phyloP scores from a whole-genome alignment of 2,797 vertebrate genomes.

The Sebastes miniatus region DNA sequence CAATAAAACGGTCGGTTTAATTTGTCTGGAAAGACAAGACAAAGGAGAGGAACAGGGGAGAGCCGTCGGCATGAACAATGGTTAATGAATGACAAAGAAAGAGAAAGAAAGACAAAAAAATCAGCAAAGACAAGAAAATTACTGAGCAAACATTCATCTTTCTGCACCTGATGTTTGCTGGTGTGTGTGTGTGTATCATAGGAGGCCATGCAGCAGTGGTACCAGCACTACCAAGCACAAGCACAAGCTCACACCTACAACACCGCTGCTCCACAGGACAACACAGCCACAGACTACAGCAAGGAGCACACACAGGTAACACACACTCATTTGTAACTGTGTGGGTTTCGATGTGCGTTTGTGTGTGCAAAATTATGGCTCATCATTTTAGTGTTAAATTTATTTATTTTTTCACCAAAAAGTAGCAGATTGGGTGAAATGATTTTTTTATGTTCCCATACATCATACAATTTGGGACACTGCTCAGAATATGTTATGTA shows the following conservation, averaged over 20 bases:
- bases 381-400: not conserved
- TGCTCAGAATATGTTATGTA: not conserved
- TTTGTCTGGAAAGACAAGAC: slow-evolving; percentile 59
- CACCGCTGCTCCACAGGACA: slow-evolving; percentile 72
- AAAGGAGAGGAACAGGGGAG: slow-evolving; percentile 25
- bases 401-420: not conserved
- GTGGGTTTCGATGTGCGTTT: not conserved
- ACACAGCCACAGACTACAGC: slow-evolving; percentile 73
- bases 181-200: slow-evolving; percentile 30
- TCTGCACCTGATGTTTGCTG: slow-evolving; percentile 17
- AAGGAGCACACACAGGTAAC: slow-evolving; percentile 83
- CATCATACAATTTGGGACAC: not conserved
- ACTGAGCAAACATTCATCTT: slow-evolving; percentile 11
- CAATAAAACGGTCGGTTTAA: slow-evolving; percentile 52
- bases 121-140: not conserved
- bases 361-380: not conserved
- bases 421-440: not conserved
- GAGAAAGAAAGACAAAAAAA: slow-evolving; percentile 1
- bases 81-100: slow-evolving; percentile 24
- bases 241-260: slow-evolving; percentile 80
- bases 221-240: slow-evolving; percentile 85
- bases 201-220: slow-evolving; percentile 88
- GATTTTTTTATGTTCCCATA: not conserved
- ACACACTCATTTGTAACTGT: not conserved
- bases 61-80: slow-evolving; percentile 29